These are phyloP conservation scores for Leptopilina drosophilae DNA, from an alignment of 2,888 invertebrate genomes.

Conservation along the genomic window DNA sequence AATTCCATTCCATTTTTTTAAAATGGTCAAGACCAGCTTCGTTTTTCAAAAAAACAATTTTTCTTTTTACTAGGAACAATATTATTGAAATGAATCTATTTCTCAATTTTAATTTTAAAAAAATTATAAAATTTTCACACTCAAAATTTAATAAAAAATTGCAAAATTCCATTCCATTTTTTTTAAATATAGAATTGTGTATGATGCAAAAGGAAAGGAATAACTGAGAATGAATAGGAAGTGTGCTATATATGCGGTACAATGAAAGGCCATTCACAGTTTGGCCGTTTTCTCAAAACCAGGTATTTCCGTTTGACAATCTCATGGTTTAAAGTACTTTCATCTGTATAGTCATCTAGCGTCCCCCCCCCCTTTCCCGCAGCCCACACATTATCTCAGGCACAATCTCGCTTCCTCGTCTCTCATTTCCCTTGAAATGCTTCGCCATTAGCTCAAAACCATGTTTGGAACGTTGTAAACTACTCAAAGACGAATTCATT, in stretches of 20 bases:
- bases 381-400: not conserved
- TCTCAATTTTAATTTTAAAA: no score
- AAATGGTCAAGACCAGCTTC: no score
- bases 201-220: no score
- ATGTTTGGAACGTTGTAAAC: conserved; percentile 3
- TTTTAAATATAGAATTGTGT: no score
- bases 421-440: conserved; percentile 11
- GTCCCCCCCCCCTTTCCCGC: no score
- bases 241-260: conserved; percentile 47
- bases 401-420: not conserved
- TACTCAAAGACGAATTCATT: conserved; percentile 15
- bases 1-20: no score
- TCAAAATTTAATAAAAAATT: no score
- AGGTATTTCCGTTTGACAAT: conserved; percentile 50
- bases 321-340: conserved; percentile 47
- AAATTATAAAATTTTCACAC: no score
- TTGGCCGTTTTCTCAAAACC: conserved; percentile 46
- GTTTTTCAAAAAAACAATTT: no score
- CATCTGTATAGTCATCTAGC: not conserved
- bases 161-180: no score
- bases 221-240: not conserved
- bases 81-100: no score
- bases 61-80: no score
- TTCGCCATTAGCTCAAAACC: conserved; percentile 4
- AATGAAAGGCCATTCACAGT: conserved; percentile 56